Evolutionary conservation across 2,888 invertebrate genomes (phyloP).

Genomic region (Aelia acuminata): DNA sequence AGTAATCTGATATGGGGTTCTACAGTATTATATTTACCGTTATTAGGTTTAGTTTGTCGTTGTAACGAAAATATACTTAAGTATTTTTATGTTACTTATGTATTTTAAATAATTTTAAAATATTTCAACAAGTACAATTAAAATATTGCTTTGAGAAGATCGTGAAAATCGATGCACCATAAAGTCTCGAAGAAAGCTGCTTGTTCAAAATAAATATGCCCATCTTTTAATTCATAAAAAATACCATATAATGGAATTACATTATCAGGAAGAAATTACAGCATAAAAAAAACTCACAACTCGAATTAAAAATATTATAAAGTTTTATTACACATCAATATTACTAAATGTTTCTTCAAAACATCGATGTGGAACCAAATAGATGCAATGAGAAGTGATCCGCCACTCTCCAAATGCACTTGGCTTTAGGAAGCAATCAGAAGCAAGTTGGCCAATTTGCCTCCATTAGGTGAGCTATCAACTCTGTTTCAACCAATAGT

Average conservation of each 20-base stretch:
- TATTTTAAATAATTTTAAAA: too few relatives aligned
- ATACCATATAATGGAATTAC: too few relatives aligned
- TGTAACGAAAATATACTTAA: too few relatives aligned
- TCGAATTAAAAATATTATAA: background rate
- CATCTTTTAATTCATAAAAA: background rate
- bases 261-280: too few relatives aligned
- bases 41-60: too few relatives aligned
- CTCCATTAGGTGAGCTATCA: background rate
- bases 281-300: background rate
- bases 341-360: background rate
- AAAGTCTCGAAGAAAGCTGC: background rate
- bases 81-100: too few relatives aligned
- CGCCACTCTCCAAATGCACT: background rate
- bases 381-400: background rate
- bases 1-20: too few relatives aligned
- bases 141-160: background rate
- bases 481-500: background rate
- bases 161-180: too few relatives aligned
- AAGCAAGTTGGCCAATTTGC: background rate
- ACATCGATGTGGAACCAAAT: background rate
- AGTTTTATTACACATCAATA: background rate
- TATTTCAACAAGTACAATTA: too few relatives aligned
- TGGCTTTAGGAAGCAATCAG: background rate
- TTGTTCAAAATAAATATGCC: background rate
- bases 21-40: too few relatives aligned